These are phyloP conservation scores for Luperina testacea DNA, from an alignment of 2,888 invertebrate species.

Conservation along the genomic window DNA sequence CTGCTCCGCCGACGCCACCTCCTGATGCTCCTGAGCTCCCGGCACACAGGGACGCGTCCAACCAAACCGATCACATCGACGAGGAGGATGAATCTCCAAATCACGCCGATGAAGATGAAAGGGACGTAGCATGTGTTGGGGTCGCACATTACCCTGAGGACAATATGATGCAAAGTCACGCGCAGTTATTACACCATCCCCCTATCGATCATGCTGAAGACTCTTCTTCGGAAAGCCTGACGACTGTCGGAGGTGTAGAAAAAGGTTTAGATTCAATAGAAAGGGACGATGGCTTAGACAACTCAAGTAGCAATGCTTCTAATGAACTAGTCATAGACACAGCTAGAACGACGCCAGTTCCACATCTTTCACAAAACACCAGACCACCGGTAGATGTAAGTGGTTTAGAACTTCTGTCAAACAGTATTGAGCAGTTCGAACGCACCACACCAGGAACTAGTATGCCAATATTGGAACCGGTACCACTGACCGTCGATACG, in stretches of 20 bases:
- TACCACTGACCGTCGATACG: slow-evolving; percentile 83
- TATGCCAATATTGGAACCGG: slow-evolving; percentile 80
- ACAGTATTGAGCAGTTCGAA: slow-evolving; percentile 95
- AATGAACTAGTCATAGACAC: slow-evolving; percentile 88
- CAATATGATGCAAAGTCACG: slow-evolving; percentile 70
- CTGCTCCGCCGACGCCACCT: slow-evolving; percentile 88
- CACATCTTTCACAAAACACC: slow-evolving; percentile 63
- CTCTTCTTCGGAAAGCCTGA: slow-evolving; percentile 82
- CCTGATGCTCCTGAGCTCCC: slow-evolving; percentile 90
- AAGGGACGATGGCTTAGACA: slow-evolving; percentile 83
- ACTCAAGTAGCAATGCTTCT: slow-evolving; percentile 85
- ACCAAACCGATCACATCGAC: slow-evolving; percentile 94
- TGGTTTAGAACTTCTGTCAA: slow-evolving; percentile 95
- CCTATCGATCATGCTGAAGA: slow-evolving; percentile 84
- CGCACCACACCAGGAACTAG: slow-evolving; percentile 84
- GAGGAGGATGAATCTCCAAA: slow-evolving; percentile 92
- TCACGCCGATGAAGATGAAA: slow-evolving; percentile 86
- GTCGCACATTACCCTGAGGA: slow-evolving; percentile 87
- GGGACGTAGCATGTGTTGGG: slow-evolving; percentile 86
- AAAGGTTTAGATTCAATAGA: slow-evolving; percentile 86
- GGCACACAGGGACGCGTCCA: slow-evolving; percentile 94
- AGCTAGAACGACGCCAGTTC: slow-evolving; percentile 77
- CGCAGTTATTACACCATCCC: slow-evolving; percentile 69
- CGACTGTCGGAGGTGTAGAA: slow-evolving; percentile 81
- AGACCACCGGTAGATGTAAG: slow-evolving; percentile 92